Evolutionary conservation across 1,140 invertebrate genomes (phyloP), one percentile per base, ranked within the genome.

Genomic region (Diachasmimorpha longicaudata): DNA sequence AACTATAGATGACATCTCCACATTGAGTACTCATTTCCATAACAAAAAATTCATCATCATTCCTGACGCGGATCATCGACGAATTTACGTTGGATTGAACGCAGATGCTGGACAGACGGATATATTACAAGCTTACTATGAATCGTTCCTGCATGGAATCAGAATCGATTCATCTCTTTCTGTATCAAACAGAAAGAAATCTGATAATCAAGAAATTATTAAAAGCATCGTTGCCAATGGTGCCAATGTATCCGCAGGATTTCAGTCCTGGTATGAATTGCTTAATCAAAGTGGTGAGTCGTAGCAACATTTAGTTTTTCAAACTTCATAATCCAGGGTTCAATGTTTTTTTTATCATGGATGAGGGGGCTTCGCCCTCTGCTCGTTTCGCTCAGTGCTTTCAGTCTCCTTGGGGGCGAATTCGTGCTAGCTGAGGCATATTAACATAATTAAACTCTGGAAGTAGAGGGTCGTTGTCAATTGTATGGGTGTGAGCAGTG

Each of bases 121-220:
- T 77, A 79, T 91, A 14, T 79, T 93, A 4, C 83, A 89, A 79
- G 90, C 89, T 8, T 92, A 91, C 83, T 91, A 90, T 71, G 86
- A 91, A 80, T 90, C 89, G 37, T 85, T 89, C 21, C 80, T 91
- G 76, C 82, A 88, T 66, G 91, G 84, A 39, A 4, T 46, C 6
- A 11, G 21, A 6, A 75, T 75, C 9, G 63, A 31, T 31, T 31
- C 31, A 31, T 31, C 31, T 2, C 31, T 31, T 6, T 31, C 31
- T 31, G 31, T 3, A 31, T 31, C 31, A 13, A 72, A n/a, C 6
- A 3, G 31, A 36, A 11, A 75, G 8, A 14, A 8, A n/a, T n/a
- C n/a, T 36, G 13, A n/a, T 68, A 25, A 68, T 16, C 25, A 48
- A 0, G 13, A 16, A 68, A 69, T 68, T 6, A 0, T 39, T 14